A percentile compares a stretch with the other conserved stretches of the same genome.
Evolutionary conservation across 2,113 vertebrate species (phyloP).

Genomic region (Eurystomus gularis): DNA sequence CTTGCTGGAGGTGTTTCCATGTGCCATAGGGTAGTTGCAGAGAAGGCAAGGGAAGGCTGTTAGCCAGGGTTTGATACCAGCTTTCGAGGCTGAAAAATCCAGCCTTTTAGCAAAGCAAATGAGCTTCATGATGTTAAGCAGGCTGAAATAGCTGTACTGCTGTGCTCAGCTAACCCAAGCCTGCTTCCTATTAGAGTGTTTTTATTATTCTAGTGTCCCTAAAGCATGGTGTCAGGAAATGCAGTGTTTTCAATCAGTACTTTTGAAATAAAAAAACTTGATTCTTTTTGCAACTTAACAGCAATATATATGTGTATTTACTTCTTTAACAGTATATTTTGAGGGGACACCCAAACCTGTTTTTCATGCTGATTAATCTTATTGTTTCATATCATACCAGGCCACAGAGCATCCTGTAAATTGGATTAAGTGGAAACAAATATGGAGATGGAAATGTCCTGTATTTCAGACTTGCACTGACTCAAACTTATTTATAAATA

Average conservation of each 20-base stretch:
- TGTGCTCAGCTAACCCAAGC: not conserved
- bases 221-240: not conserved
- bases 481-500: not conserved
- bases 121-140: not conserved
- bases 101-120: not conserved
- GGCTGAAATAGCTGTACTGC: not conserved
- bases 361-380: not conserved
- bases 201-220: not conserved
- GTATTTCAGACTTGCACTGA: not conserved
- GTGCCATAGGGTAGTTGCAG: not conserved
- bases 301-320: not conserved
- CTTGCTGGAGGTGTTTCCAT: not conserved
- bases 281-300: not conserved
- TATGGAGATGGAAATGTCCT: not conserved
- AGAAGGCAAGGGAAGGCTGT: not conserved
- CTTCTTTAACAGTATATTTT: not conserved
- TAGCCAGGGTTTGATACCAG: not conserved
- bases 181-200: not conserved
- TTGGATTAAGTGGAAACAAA: not conserved
- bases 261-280: not conserved
- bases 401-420: not conserved
- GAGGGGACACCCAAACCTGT: not conserved
- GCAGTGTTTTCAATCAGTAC: not conserved
- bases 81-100: not conserved
- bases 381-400: not conserved